Base-by-base conservation (phyloP, 53 echinoderm and acorn worm species). In the Actinopyga echinites region DNA sequence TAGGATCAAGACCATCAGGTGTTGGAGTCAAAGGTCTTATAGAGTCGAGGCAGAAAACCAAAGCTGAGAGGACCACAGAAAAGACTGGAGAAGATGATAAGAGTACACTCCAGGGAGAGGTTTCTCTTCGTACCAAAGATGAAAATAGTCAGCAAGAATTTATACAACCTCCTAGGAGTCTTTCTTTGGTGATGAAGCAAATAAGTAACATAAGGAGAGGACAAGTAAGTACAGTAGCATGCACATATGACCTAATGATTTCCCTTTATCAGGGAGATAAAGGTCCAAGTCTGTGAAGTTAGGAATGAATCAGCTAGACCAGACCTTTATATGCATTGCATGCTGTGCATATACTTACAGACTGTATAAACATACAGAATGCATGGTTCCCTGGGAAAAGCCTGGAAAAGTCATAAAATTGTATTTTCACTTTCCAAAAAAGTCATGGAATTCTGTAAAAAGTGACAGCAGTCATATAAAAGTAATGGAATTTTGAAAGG, bases 101-200 rank as follows among this genome's bases (percentile, higher is more conserved):
- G 31, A 62, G 26, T 5, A 0, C 31, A 0, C 12, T 29, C 24
- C 63, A 29, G 0, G 63, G 63, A 62, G 63, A 62, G 31, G 63
- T 29, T 29, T 17, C n/a, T 55, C 55, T 54, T 26, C 35, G 21
- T 5, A 30, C 78, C 54, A 55, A 78, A 55, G 34, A 24, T 29
- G 30, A 83, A 43, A n/a, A 13, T 37, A 30, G 59, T 21, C 43
- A 78, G 25, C 53, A 83, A 38, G 45, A 66, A 37, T 65, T 59
- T 31, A 31, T 28, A 43, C 25, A 56, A 26, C 44, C 53, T 30
- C 67, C 75, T 21, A 57, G 94, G 26, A 97, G 91, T 86, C 83
- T 97, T 66, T 86, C 94, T 43, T 92, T 89, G 5, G 94, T 97
- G 26, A 82, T 97, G 12, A 92, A 85, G 40, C 93, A 93, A 56